Conservation (phyloP, 53 echinoderm and acorn worm species). For the Arbacia lixula region DNA sequence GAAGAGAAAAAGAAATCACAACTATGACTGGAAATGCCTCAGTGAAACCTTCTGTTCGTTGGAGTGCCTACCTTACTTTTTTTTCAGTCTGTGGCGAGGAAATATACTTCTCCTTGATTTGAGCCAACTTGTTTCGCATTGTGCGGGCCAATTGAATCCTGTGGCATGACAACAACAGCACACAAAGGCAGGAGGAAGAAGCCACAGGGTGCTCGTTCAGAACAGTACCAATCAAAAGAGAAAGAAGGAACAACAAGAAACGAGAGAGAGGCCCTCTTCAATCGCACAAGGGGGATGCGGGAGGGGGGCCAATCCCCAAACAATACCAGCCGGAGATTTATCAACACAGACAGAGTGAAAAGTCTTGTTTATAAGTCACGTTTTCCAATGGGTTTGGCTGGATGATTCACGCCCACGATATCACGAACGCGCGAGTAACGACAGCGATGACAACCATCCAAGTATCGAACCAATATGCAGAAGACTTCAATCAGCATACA, state of each 20-base stretch:
- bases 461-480: no score
- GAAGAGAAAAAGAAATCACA: conserved; percentile 5
- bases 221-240: conserved; percentile 14
- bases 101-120: conserved; percentile 48
- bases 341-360: conserved; percentile 23
- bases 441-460: no score
- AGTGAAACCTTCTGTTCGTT: conserved; percentile 41
- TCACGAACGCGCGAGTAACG: no score
- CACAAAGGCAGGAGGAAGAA: conserved; percentile 9
- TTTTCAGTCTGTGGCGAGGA: no score
- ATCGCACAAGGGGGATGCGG: no score
- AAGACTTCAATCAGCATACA: no score
- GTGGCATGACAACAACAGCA: conserved; percentile 40
- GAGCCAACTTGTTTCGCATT: conserved; percentile 48
- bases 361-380: conserved; percentile 28
- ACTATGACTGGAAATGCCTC: conserved; percentile 15
- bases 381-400: conserved; percentile 20
- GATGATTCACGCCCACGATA: no score
- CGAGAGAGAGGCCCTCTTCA: not conserved
- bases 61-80: conserved; percentile 7
- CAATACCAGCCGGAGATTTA: conserved; percentile 29
- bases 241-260: not conserved
- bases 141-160: conserved; percentile 39
- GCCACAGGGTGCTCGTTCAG: conserved; percentile 28
- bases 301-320: not conserved